phyloP scores from a whole-genome alignment of 2,888 invertebrate species.

The Argyra leucocephala region DNA sequence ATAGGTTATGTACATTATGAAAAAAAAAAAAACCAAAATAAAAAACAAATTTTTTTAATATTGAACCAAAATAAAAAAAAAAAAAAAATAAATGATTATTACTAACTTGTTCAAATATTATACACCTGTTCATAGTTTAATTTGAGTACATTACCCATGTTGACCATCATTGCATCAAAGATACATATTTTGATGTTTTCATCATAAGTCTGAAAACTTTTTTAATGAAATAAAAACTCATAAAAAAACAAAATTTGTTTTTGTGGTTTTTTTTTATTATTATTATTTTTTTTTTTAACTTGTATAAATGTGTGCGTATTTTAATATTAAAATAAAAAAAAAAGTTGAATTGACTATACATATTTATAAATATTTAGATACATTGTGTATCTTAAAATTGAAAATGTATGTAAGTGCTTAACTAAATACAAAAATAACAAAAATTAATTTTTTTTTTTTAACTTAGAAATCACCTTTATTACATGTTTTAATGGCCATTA shows the following conservation, averaged over 20 bases:
- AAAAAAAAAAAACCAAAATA: no score
- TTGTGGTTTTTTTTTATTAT: background rate
- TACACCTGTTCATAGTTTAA: constrained; percentile 4
- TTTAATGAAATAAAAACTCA: constrained; percentile 5
- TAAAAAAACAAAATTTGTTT: background rate
- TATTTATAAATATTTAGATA: no score
- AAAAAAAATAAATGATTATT: background rate
- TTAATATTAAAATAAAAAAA: no score
- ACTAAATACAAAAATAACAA: no score
- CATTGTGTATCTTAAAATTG: no score
- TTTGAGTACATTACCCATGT: constrained; percentile 4
- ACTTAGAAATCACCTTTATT: constrained; percentile 4
- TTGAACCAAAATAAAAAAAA: background rate
- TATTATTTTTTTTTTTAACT: background rate
- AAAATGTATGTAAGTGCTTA: no score
- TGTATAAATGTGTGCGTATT: no score
- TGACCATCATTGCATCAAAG: background rate
- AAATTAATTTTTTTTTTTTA: background rate
- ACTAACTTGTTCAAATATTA: constrained; percentile 6
- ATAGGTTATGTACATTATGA: no score
- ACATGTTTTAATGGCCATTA: constrained; percentile 1
- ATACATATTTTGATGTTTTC: background rate
- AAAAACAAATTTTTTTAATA: background rate
- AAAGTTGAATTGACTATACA: no score
- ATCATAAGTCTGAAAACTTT: constrained; percentile 3